phyloP scores from a whole-genome alignment of 2,797 vertebrate species.

The Periophthalmus magnuspinnatus region DNA sequence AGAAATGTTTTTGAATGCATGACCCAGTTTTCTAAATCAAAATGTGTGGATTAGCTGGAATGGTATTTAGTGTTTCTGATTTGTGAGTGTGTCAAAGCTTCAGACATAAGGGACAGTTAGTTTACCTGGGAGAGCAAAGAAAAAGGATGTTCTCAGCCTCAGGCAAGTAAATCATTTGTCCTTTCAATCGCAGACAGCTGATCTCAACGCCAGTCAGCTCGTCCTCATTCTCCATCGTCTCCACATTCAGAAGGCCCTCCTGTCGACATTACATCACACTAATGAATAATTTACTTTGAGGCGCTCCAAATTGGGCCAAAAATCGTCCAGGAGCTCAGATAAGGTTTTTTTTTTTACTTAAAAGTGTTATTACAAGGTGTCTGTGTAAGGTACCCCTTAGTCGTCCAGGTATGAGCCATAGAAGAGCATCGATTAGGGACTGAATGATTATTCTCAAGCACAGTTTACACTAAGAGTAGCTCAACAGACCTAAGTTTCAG shows the following conservation, averaged over 20 bases:
- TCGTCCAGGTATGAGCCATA: too few species aligned
- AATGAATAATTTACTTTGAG: slow-evolving; percentile 60
- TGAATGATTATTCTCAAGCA: too few species aligned
- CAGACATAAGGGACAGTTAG: slow-evolving; percentile 19
- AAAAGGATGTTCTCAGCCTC: slow-evolving; percentile 99
- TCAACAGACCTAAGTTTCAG: too few species aligned
- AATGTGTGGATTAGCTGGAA: slow-evolving; percentile 7
- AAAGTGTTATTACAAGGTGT: background rate
- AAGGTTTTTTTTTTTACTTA: slow-evolving; percentile 31
- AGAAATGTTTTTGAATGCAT: slow-evolving; percentile 5
- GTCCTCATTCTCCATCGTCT: slow-evolving; percentile 93
- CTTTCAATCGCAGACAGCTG: slow-evolving; percentile 96
- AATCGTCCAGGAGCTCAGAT: slow-evolving; percentile 24
- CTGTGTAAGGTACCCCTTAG: background rate
- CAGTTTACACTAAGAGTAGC: too few species aligned
- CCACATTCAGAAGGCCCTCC: slow-evolving; percentile 96
- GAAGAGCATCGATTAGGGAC: too few species aligned
- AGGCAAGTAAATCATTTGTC: slow-evolving; percentile 98
- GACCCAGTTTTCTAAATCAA: slow-evolving; percentile 13
- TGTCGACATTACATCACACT: slow-evolving; percentile 68
- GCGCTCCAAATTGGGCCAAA: slow-evolving; percentile 38
- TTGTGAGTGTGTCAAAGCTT: slow-evolving; percentile 6
- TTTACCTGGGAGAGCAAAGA: slow-evolving; percentile 96
- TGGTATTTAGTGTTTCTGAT: slow-evolving; percentile 3
- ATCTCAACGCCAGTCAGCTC: slow-evolving; percentile 96